Evolutionary conservation across 2,113 vertebrate species (phyloP), one percentile per base, ranked within the genome.

Genomic region (Protomyctophum bolini): DNA sequence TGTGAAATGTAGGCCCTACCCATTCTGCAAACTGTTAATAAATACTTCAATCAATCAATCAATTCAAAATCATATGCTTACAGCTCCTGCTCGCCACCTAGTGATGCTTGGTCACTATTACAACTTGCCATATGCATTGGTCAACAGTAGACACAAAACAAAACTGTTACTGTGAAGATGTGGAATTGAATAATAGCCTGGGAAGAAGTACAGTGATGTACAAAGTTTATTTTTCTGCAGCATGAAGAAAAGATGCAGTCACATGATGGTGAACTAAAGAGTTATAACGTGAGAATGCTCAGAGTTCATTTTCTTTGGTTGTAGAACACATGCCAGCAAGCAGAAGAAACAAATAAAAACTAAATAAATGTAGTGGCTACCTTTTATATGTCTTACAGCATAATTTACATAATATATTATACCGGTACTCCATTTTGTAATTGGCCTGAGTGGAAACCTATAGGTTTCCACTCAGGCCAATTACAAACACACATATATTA

Each of bases 221-320:
- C 69, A 91, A 90, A 91, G 57, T 87, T 92, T 88, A 90, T 91
- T 90, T 73, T 76, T 56, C 33, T 77, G 71, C 82, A 85, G 81
- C 33, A 41, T 72, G 65, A 79, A 67, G 68, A 85, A 66, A 54
- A 41, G 47, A 63, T 48, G 77, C 60, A 82, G 70, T 83, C 85
- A 89, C 82, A 88, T 74, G 70, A 79, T 33, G 66, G 51, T 79
- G 10, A 81, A 77, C 59, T 57, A 58, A 49, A 56, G 8, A 81
- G 73, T 59, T 69, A 28, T 81, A 49, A 72, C 71, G 70, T 76
- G 75, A 21, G 21, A 85, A 80, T 83, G 68, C 45, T 28, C 14
- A 70, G 50, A 72, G 76, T 21, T 76, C 64, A 70, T 64, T 61
- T 67, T 57, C 60, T 63, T 80, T 54, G 80, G 63, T 71, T 76